Percentiles rank a stretch among this genome's conserved stretches.
phyloP scores from a whole-genome alignment of 1,140 invertebrate genomes.

The Hyphantria cunea region DNA sequence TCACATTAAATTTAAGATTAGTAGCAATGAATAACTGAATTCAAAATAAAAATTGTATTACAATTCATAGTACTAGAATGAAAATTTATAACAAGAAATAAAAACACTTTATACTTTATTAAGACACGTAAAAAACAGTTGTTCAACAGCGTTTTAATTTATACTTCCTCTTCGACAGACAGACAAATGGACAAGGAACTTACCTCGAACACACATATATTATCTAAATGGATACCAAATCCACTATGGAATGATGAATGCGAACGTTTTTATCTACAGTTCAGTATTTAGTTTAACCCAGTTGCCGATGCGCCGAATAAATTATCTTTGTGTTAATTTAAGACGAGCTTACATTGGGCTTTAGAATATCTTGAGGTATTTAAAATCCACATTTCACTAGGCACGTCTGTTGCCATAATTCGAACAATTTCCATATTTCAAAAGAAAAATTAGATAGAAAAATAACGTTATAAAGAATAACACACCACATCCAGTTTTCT shows the following conservation, averaged over 20 bases:
- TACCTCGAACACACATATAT: constrained; percentile 34
- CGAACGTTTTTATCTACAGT: constrained; percentile 42
- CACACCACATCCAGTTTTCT: no score
- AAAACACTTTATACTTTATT: background rate
- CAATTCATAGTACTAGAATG: no score
- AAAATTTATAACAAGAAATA: background rate
- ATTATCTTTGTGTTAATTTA: constrained; percentile 43
- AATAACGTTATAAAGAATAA: no score
- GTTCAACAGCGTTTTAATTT: constrained; percentile 9
- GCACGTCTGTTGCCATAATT: no score
- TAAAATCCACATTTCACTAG: no score
- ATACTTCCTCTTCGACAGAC: constrained; percentile 4
- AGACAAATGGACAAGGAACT: constrained; percentile 17
- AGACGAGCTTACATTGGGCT: constrained; percentile 24
- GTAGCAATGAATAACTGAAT: no score
- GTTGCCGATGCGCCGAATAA: constrained; percentile 51
- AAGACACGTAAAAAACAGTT: background rate
- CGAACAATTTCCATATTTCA: no score
- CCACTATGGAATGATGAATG: constrained; percentile 43
- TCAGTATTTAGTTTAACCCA: constrained; percentile 57
- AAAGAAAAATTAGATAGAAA: no score
- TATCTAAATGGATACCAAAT: constrained; percentile 42
- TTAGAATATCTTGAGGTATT: background rate
- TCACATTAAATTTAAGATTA: no score
- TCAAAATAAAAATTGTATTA: no score